These are phyloP conservation scores for Pocillopora verrucosa DNA, from an alignment of 64 coral and sea anemone species.

Conservation along the genomic window DNA sequence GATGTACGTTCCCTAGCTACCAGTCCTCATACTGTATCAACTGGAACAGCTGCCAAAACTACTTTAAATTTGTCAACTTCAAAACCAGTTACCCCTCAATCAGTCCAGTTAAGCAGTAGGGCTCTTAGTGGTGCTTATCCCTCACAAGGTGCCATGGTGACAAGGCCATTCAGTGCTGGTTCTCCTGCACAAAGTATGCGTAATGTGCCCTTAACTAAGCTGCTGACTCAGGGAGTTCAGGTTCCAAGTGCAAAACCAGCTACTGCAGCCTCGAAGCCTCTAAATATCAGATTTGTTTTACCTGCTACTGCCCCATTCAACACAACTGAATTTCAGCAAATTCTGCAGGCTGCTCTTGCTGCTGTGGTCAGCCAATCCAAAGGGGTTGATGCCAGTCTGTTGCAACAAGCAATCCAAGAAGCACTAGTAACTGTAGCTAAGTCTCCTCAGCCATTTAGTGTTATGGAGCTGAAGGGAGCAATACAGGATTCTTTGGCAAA, in stretches of 20 bases:
- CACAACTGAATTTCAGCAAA: conserved; percentile 24
- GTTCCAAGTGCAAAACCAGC: background rate
- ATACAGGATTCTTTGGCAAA: conserved; percentile 14
- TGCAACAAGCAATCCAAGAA: conserved; percentile 24
- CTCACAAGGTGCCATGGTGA: background rate
- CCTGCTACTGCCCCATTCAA: conserved; percentile 33
- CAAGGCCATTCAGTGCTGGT: background rate
- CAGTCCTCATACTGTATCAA: background rate
- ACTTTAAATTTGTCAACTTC: background rate
- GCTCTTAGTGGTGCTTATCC: too few species aligned
- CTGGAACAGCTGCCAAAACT: background rate
- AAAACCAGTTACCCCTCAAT: background rate
- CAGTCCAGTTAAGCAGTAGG: background rate
- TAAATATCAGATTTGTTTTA: conserved; percentile 42
- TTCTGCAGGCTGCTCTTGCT: conserved; percentile 23
- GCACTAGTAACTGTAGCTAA: conserved; percentile 13
- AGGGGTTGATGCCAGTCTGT: background rate
- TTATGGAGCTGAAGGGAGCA: background rate
- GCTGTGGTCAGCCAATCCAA: background rate
- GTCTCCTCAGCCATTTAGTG: background rate
- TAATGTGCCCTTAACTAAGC: background rate
- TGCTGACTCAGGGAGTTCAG: background rate
- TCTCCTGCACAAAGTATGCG: background rate
- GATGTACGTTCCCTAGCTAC: conserved; percentile 36
- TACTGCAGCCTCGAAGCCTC: background rate